phyloP scores from a whole-genome alignment of 2,113 vertebrate species.

The Notothenia rossii region DNA sequence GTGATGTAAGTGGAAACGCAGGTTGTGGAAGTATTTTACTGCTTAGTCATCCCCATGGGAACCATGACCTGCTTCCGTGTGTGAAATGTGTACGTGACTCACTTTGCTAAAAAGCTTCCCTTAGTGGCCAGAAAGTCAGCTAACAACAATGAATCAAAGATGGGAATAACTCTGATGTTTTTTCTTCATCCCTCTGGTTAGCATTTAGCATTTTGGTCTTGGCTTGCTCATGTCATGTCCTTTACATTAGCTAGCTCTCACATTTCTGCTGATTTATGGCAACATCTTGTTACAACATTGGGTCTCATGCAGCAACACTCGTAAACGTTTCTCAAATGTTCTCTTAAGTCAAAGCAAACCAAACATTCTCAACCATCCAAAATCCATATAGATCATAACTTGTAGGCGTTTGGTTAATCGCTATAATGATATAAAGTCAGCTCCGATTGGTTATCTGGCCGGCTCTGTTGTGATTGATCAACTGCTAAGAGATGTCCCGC shows the following conservation, averaged over 20 bases:
- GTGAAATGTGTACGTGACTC: conserved; percentile 27
- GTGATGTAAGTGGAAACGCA: conserved; percentile 51
- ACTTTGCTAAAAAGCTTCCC: conserved; percentile 50
- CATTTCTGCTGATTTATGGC: not conserved
- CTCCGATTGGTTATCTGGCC: too few species aligned
- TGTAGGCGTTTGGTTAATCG: too few species aligned
- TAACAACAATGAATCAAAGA: conserved; percentile 42
- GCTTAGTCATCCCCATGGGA: conserved; percentile 49
- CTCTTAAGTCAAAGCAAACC: too few species aligned
- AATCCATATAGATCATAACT: too few species aligned
- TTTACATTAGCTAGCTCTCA: not conserved
- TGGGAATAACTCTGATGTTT: conserved; percentile 59
- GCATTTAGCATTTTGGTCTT: not conserved
- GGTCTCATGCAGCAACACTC: too few species aligned
- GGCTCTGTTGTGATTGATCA: too few species aligned
- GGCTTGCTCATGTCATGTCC: not conserved
- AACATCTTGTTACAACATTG: not conserved
- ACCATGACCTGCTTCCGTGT: conserved; percentile 30
- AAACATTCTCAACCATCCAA: too few species aligned
- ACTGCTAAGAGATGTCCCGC: too few species aligned
- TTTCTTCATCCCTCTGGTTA: conserved; percentile 13
- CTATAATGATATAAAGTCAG: too few species aligned
- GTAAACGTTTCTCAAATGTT: too few species aligned
- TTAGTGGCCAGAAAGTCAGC: conserved; percentile 36
- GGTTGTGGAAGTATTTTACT: conserved; percentile 41